Evolutionary conservation across 2,888 invertebrate species (phyloP).

Genomic region (Sipha maydis): DNA sequence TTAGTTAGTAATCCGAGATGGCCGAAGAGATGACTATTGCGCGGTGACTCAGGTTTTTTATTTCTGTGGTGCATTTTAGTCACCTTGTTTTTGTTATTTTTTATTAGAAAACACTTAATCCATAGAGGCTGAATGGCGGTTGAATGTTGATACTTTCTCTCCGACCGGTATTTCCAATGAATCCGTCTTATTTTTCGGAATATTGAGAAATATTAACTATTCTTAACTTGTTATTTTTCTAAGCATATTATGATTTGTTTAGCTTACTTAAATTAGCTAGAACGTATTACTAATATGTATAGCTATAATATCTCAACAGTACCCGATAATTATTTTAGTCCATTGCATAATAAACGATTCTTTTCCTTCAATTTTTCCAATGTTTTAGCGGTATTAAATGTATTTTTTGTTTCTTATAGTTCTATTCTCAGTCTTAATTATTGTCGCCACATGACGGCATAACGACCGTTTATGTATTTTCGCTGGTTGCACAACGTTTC

Average conservation of each 20-base stretch:
- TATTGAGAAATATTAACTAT: conserved; percentile 25
- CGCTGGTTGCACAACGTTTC: conserved; percentile 48
- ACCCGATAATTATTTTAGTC: conserved; percentile 9
- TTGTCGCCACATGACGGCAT: conserved; percentile 58
- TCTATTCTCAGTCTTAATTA: conserved; percentile 56
- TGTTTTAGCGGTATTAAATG: not conserved
- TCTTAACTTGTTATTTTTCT: not conserved
- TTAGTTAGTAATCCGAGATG: conserved; percentile 6
- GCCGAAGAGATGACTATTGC: too few species aligned
- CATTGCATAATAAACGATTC: conserved; percentile 40
- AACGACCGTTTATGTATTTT: conserved; percentile 47
- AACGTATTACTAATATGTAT: not conserved
- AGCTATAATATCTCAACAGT: not conserved
- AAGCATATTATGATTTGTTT: not conserved
- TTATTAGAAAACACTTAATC: conserved; percentile 55
- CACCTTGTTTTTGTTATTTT: conserved; percentile 42
- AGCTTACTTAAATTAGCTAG: conserved; percentile 6
- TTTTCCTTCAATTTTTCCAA: not conserved
- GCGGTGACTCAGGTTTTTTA: conserved; percentile 44
- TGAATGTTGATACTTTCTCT: conserved; percentile 40
- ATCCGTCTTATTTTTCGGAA: conserved; percentile 11
- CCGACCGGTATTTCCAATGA: conserved; percentile 29
- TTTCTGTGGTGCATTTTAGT: conserved; percentile 27
- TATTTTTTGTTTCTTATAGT: conserved; percentile 26
- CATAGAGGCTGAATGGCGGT: not conserved